Evolutionary conservation across 1,140 invertebrate genomes (phyloP), one percentile per base, ranked within the genome.

Genomic region (Arion vulgaris): DNA sequence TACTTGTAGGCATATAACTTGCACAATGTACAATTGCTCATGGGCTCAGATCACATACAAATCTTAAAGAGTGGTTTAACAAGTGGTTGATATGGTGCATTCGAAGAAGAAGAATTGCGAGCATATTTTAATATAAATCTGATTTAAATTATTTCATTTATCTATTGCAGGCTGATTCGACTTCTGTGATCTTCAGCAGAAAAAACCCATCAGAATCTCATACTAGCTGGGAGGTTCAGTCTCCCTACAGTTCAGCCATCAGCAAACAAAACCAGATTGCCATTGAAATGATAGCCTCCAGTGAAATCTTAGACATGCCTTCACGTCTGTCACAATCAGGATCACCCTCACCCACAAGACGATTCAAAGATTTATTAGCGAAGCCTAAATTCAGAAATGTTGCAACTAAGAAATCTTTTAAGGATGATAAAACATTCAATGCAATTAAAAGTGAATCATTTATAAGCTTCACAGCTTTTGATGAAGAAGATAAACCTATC

Each of bases 151-250:
- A n/a, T n/a, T n/a, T n/a, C n/a, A n/a, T n/a, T n/a, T n/a, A n/a
- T n/a, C n/a, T 45, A 5, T 45, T 45, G 5, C 78, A 85, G 87
- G 94, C 96, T 0, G 95, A 97, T 88, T 96, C 98, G 91, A 98
- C 97, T 0, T 97, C 98, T 0, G 91, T 99, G 4, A 98, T 98
- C 97, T 98, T 98, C 93, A 98, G 96, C 0, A 93, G 97, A 1
- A 96, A 95, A 80, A 98, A 96, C 90, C 98, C 97, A 0, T 93
- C 98, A 72, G 97, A 96, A 36, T 98, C 97, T 0, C 92, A 98
- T 17, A 96, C 95, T 73, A 97, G 97, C 88, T 96, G 96, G 89
- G 96, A 96, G 84, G 95, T 95, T 78, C 94, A 95, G 90, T 95
- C 95, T 13, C 95, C 95, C 85, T 95, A 95, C 69, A 97, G 96